Base-by-base conservation (phyloP, 1,140 invertebrate genomes). In the Asbolus verrucosus region DNA sequence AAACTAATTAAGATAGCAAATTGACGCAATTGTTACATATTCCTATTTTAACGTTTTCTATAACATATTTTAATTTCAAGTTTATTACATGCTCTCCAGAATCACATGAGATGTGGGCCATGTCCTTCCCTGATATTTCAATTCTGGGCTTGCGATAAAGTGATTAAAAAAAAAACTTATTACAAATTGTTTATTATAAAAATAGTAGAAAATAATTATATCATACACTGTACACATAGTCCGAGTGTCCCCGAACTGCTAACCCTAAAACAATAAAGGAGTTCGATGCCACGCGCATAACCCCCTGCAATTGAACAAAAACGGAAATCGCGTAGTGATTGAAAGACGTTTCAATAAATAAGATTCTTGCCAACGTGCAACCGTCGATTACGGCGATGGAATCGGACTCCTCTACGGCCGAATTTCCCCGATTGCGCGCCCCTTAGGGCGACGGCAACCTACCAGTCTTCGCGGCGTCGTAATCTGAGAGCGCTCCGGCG, bases 111-210 rank as follows among this genome's bases (percentile, higher is more conserved):
- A n/a, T n/a, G n/a, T n/a, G n/a, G n/a, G n/a, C n/a, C n/a, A n/a
- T n/a, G n/a, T n/a, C n/a, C n/a, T n/a, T n/a, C n/a, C 4, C 6
- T 11, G 9, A 30, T 30, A 5, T 30, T 30, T 30, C 9, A 30
- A 30, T 30, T 30, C 27, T 30, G 27, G 9, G 27, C 9, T 30
- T n/a, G n/a, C n/a, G n/a, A n/a, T 30, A 30, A 30, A 30, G 27
- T 30, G 27, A 13, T 14, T 18, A 21, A 30, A 30, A 3, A 30
- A 3, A 3, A 30, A 30, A n/a, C 2, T 54, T 54, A n/a, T 54
- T 54, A 54, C 46, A 54, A 54, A 27, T 30, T 54, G 19, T 54
- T 54, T 54, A 54, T 54, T 54, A 54, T 54, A 54, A 54, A 54
- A 54, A 16, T 19, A 54, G 27, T 54, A 54, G n/a, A 46, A n/a